Evolutionary conservation across 2,888 invertebrate genomes (phyloP), one percentile per base, ranked within the genome.

Genomic region (Pediacus dermestoides): DNA sequence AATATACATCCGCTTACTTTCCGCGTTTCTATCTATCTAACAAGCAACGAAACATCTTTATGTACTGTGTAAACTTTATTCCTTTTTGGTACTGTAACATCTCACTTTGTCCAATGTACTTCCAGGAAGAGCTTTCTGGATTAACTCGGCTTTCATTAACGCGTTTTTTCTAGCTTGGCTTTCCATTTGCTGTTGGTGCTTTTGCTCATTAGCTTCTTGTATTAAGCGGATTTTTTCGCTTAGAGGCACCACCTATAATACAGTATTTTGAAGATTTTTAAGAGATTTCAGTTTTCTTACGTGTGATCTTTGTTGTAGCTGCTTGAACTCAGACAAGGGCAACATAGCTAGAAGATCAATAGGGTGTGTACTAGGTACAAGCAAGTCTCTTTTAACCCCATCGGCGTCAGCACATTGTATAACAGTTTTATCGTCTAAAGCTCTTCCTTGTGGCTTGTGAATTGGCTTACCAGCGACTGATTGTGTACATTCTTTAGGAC

Each of bases 321-420:
- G 66, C 1, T 78, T 70, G 42, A 77, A 79, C 45, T 87, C 82
- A 0, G 68, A 64, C 37, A 72, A 73, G 0, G 76, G 74, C 61
- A 82, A 72, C 22, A 82, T 67, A 2, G 76, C 79, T 0, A 81
- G 78, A 49, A 76, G 74, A 37, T 70, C 70, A 43, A 74, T 75
- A 1, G 73, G 73, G 16, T 72, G 61, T 2, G 61, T 63, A 30
- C 71, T 72, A 0, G 81, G 79, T 1, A 81, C 65, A 2, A 80
- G 52, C 6, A 78, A 57, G 1, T 62, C 57, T 16, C 77, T 60
- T 28, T 28, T 7, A 57, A 68, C 72, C 2, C 71, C 70, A 1
- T 70, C 70, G 1, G 60, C 50, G 13, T 60, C 52, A 16, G 54
- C 43, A 10, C 53, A 34, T 8, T 35, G 45, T 2, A 59, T 42